Evolutionary conservation across 2,888 invertebrate genomes (phyloP).

Genomic region (Sepioteuthis lessoniana): DNA sequence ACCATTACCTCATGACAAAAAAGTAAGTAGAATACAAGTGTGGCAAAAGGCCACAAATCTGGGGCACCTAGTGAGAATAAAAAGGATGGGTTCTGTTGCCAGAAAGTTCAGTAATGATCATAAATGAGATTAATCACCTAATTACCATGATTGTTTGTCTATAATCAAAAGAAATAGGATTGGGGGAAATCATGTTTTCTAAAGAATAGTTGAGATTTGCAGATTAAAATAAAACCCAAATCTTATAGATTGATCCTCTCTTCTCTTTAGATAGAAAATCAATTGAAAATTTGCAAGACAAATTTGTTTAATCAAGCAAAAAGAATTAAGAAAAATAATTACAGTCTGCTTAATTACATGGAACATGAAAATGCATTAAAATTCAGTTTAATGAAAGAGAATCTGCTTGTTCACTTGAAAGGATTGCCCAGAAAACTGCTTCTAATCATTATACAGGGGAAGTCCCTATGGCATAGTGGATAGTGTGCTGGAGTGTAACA

Average conservation of each 20-base stretch:
- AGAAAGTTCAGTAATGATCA: background rate
- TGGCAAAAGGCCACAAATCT: too few species aligned
- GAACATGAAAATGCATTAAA: background rate
- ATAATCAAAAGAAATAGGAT: background rate
- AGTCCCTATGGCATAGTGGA: too few species aligned
- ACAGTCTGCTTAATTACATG: background rate
- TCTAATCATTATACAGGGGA: background rate
- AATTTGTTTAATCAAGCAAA: slow-evolving; percentile 6
- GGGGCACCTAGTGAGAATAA: too few species aligned
- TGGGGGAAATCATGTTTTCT: background rate
- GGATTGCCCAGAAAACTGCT: background rate
- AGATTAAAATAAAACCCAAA: background rate
- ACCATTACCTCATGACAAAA: too few species aligned
- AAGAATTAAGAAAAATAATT: background rate
- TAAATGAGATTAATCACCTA: background rate
- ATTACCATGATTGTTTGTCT: background rate
- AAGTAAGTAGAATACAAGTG: too few species aligned
- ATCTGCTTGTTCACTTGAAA: background rate
- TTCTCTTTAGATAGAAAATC: background rate
- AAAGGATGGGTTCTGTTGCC: background rate
- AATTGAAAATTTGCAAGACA: background rate
- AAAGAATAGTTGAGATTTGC: background rate
- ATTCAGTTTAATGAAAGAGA: background rate
- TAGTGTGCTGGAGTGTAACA: too few species aligned
- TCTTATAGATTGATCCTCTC: background rate